Conservation (phyloP, 1,140 invertebrate genomes). For the Colletes latitarsis region DNA sequence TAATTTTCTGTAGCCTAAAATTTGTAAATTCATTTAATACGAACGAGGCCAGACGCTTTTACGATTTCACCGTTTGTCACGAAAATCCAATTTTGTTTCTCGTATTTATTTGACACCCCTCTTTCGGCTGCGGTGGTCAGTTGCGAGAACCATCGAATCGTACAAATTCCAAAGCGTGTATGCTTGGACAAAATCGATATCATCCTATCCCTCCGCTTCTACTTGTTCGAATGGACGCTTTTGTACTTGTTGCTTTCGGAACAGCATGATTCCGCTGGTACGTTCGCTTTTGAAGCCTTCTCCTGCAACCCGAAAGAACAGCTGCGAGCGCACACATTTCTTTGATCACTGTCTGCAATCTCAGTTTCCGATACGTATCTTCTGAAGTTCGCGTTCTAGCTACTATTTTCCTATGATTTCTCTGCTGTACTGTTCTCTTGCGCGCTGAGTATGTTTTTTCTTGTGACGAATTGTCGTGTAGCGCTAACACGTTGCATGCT, state of each 20-base stretch:
- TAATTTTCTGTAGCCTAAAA: too few species aligned
- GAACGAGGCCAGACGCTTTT: too few species aligned
- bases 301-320: not conserved
- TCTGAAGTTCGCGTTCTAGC: not conserved
- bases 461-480: slow-evolving; percentile 5
- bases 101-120: not conserved
- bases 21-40: too few species aligned
- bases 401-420: not conserved
- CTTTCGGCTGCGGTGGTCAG: not conserved
- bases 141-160: slow-evolving; percentile 5
- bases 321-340: not conserved
- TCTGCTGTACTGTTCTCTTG: too few species aligned
- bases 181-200: slow-evolving; percentile 26
- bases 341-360: not conserved
- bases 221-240: slow-evolving; percentile 18
- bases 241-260: slow-evolving; percentile 23
- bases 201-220: slow-evolving; percentile 21
- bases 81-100: not conserved
- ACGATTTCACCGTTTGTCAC: too few species aligned
- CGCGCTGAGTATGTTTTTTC: slow-evolving; percentile 6
- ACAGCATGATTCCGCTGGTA: slow-evolving; percentile 15
- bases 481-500: slow-evolving; percentile 53
- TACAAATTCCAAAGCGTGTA: slow-evolving; percentile 1
- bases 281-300: not conserved
- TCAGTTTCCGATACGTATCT: not conserved